Evolutionary conservation across 2,797 vertebrate genomes (phyloP).

Genomic region (Pantherophis vulpinus): DNA sequence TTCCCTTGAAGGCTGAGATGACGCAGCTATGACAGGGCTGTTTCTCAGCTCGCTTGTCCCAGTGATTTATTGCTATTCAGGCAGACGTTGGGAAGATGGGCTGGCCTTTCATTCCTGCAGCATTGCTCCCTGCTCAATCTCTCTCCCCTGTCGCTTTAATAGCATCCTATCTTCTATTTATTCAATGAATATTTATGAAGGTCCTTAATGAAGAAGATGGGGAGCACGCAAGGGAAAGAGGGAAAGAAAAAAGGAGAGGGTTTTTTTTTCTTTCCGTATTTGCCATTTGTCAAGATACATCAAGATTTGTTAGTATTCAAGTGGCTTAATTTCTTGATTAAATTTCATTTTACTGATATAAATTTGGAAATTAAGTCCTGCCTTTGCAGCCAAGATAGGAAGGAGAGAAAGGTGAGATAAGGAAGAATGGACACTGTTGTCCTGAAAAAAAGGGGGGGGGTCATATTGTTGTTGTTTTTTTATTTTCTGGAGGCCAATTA

Average conservation of each 20-base stretch:
- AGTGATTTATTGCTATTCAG: constrained; percentile 8
- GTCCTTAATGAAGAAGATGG: constrained; percentile 39
- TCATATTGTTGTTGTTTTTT: not conserved
- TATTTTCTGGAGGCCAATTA: not conserved
- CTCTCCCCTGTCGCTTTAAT: constrained; percentile 10
- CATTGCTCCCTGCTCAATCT: not conserved
- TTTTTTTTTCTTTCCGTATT: rapidly evolving
- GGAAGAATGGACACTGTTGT: not conserved
- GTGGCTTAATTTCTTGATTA: constrained; percentile 40
- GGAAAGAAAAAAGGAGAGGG: not conserved
- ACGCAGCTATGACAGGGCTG: rapidly evolving
- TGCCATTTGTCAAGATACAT: constrained; percentile 1
- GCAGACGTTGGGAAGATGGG: not conserved
- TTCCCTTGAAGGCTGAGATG: not conserved
- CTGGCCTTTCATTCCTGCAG: constrained; percentile 30
- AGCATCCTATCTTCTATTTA: constrained; percentile 3
- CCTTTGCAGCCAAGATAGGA: not conserved
- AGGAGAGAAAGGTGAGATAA: not conserved
- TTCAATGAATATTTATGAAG: constrained; percentile 46
- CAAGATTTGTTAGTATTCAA: not conserved
- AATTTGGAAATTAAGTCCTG: constrained; percentile 35
- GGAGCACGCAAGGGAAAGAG: not conserved
- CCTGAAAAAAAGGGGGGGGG: not conserved
- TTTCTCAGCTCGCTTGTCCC: not conserved
- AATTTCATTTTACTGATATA: constrained; percentile 40